Evolutionary conservation across 2,113 vertebrate genomes (phyloP), one percentile per base, ranked within the genome.

Genomic region (Apeltes quadracus): DNA sequence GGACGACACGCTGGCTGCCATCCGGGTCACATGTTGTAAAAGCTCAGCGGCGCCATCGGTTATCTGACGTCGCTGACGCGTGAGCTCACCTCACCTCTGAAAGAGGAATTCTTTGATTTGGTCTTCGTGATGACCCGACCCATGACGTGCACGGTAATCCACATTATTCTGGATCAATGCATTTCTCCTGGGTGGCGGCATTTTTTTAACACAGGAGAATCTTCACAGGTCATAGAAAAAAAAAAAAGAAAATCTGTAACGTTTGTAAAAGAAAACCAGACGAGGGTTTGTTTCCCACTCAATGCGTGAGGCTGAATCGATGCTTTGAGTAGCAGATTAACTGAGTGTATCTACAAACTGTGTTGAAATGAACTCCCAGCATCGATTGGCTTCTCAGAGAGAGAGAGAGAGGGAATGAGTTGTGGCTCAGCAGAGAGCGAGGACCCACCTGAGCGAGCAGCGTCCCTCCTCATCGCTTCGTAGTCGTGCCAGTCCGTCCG

Each of bases 401-500:
- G 61, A 71, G 23, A 72, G 72, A 79, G 29, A 29, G 29, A 29
- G 32, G 36, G 54, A 84, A 79, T 66, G 32, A 34, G 32, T 34
- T 34, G 32, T 34, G 32, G 32, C 32, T 78, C 50, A 55, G 63
- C 72, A 27, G 4, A 43, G 55, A 11, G n/a, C 5, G 1, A 25
- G 25, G 0, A 79, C 93, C 0, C 80, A 98, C 97, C 97, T 68
- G 91, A 76, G 23, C 94, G 94, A 43, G 95, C 94, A 0, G 94
- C 93, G 0, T 98, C 97, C 65, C 87, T 95, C 79, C 82, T 91
- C 75, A 98, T 96, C 2, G 93, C 89, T 39, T 95, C 94, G 63
- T 95, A 92, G 85, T 97, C 93, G 1, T 98, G 96, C 97, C 97
- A 98, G 89, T 98, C 97, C 69, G 92, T 95, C 86, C 92, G 94